phyloP scores from a whole-genome alignment of 2,113 vertebrate genomes.

The Boleophthalmus pectinirostris region DNA sequence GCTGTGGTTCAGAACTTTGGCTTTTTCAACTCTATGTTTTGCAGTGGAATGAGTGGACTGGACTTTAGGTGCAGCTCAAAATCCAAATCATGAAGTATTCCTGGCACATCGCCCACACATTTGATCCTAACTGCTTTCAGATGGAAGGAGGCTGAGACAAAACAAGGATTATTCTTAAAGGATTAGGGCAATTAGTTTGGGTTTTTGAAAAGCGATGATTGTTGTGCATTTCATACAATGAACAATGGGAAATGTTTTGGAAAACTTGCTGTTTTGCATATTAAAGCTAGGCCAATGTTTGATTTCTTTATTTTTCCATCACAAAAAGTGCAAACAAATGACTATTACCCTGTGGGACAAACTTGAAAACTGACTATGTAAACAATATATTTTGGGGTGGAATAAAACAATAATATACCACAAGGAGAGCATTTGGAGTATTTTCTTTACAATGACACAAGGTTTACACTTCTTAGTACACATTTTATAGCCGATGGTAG shows the following conservation, averaged over 20 bases:
- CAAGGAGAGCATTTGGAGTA: too few species aligned
- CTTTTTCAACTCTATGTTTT: neutral
- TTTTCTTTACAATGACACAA: too few species aligned
- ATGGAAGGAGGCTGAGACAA: slow-evolving; percentile 5
- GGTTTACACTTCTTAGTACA: too few species aligned
- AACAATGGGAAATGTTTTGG: neutral
- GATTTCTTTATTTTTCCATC: neutral
- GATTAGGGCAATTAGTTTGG: neutral
- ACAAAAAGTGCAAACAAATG: neutral
- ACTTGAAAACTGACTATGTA: too few species aligned
- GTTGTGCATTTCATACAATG: neutral
- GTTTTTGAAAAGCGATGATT: neutral
- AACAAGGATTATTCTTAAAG: neutral
- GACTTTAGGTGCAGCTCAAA: slow-evolving; percentile 9
- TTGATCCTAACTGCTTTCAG: slow-evolving; percentile 12
- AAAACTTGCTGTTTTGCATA: neutral
- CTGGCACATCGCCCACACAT: slow-evolving; percentile 12
- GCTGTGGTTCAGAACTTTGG: slow-evolving; percentile 15
- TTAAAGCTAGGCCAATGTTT: neutral
- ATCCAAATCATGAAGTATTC: neutral
- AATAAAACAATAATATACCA: too few species aligned
- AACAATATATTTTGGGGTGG: too few species aligned
- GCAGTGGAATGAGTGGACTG: slow-evolving; percentile 2
- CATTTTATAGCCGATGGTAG: too few species aligned
- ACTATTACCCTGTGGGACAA: too few species aligned